Base-by-base conservation (phyloP, 1,140 invertebrate genomes). In the Rhynchophorus ferrugineus region DNA sequence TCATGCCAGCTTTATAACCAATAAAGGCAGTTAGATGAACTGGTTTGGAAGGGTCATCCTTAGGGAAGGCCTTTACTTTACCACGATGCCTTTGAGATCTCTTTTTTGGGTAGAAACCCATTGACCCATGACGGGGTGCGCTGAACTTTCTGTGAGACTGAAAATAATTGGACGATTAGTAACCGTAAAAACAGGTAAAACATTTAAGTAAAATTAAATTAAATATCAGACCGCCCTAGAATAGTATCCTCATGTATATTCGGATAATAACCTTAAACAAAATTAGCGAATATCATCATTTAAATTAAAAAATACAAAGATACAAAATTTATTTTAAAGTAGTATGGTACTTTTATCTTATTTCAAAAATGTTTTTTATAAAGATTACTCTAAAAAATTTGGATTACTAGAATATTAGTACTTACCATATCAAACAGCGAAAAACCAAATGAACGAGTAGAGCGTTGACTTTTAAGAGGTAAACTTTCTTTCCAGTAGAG, bases 141-240 rank as follows among this genome's bases (percentile, higher is more conserved):
- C 93, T 97, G 75, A 99, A 99, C 73, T 99, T 99, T 68, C 97
- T 83, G 78, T 99, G 97, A 77, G 95, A 98, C 96, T 99, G 74
- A 55, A 39, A 46, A 53, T 64, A 38, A 3, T 37, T 43, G 19
- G 14, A 19, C 21, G 7, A 36, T 9, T 45, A 47, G 17, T 22
- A 54, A 46, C 14, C 14, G 13, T 16, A 19, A 20, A 42, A 46
- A 17, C n/a, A 37, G 1, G 18, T 37, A 6, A n/a, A n/a, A 33
- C n/a, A 39, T 14, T 34, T 6, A 44, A 58, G 36, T 45, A 43
- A 7, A 16, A 19, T 17, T 44, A 17, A 13, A 38, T 42, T 20
- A 45, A 18, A n/a, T 53, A 67, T 73, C 73, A 75, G 73, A 73
- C 73, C 73, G 73, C 73, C 73, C 73, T 75, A 74, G 73, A 72